Evolutionary conservation across 1,140 invertebrate species (phyloP).

Genomic region (Calephelis virginiensis): DNA sequence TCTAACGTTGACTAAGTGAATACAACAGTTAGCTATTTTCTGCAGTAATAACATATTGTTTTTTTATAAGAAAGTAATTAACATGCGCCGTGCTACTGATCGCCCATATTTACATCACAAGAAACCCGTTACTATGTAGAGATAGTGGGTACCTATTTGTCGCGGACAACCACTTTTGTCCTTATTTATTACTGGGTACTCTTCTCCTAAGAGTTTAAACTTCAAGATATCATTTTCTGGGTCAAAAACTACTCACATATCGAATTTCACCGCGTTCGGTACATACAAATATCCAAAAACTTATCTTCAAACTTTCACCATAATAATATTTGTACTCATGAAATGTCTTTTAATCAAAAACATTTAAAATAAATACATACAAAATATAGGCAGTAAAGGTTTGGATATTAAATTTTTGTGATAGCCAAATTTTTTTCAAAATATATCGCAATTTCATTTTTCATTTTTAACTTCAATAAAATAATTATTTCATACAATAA

Average conservation of each 20-base stretch:
- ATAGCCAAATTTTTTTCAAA: not conserved
- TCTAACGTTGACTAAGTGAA: not conserved
- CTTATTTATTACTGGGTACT: conserved; percentile 32
- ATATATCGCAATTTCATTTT: not conserved
- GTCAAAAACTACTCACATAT: not conserved
- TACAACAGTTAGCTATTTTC: conserved; percentile 4
- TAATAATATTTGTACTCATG: no score
- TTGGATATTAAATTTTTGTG: no score
- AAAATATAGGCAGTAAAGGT: no score
- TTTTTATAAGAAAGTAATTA: conserved; percentile 48
- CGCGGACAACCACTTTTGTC: conserved; percentile 46
- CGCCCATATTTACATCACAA: conserved; percentile 45
- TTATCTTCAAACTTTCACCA: no score
- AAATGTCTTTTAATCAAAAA: no score
- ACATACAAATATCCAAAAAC: no score
- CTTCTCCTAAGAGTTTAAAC: not conserved
- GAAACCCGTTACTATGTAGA: conserved; percentile 53
- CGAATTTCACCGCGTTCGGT: no score
- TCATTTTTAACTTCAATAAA: conserved; percentile 17
- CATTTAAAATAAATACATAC: no score
- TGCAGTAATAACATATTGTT: conserved; percentile 27
- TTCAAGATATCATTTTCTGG: not conserved
- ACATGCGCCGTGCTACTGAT: conserved; percentile 30
- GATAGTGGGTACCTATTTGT: conserved; percentile 42
- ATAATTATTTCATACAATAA: conserved; percentile 27